phyloP scores from a whole-genome alignment of 2,113 vertebrate genomes.

The Hystrix brachyura region DNA sequence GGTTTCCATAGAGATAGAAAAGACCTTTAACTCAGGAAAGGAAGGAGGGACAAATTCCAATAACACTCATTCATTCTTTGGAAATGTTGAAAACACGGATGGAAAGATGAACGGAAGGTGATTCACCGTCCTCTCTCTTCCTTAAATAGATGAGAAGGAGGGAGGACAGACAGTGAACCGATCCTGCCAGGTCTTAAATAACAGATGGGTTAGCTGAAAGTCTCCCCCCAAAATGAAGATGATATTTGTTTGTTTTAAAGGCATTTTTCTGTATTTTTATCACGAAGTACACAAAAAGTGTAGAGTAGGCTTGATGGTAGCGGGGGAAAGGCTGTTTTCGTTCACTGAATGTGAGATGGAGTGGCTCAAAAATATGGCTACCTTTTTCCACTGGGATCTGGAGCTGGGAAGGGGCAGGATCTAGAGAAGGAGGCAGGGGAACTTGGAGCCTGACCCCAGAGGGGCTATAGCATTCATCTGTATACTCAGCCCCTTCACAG shows the following conservation, averaged over 20 bases:
- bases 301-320: not conserved
- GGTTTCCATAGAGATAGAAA: slow-evolving; percentile 60
- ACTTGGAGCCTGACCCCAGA: not conserved
- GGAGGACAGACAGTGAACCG: not conserved
- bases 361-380: not conserved
- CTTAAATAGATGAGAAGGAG: slow-evolving; percentile 54
- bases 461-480: rapidly evolving
- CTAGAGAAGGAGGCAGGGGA: rapidly evolving
- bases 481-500: not conserved
- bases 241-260: slow-evolving; percentile 56
- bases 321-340: not conserved
- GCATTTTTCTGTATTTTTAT: slow-evolving; percentile 22
- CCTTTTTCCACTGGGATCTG: not conserved
- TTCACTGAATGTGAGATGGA: not conserved
- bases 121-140: slow-evolving; percentile 13
- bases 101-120: slow-evolving; percentile 47
- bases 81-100: slow-evolving; percentile 61
- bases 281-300: not conserved
- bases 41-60: not conserved
- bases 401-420: not conserved
- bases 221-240: not conserved
- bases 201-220: not conserved
- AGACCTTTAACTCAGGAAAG: not conserved
- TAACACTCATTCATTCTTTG: slow-evolving; percentile 49
- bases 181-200: not conserved